A percentile compares a stretch with the other conserved stretches of the same genome.
Conservation (phyloP, 1,140 invertebrate genomes). For the Drosophila pachea region DNA sequence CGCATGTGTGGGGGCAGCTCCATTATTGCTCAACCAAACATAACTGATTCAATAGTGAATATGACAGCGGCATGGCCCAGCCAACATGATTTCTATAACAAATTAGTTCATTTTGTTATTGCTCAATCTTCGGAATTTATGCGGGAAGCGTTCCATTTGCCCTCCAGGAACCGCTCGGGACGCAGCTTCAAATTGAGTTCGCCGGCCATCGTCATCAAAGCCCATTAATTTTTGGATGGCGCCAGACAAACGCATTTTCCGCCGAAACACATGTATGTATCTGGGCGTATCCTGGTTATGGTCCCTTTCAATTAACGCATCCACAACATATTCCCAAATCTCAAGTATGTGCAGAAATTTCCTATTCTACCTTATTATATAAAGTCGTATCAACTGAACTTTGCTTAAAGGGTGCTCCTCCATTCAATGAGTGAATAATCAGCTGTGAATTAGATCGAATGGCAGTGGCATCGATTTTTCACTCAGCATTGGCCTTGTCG, state of each 20-base stretch:
- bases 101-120: constrained; percentile 61
- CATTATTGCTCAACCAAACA: constrained; percentile 48
- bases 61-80: constrained; percentile 41
- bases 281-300: not conserved
- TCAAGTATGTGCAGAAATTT: not conserved
- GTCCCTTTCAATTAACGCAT: constrained; percentile 1
- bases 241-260: constrained; percentile 24
- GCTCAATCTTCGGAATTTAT: constrained; percentile 45
- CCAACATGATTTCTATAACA: constrained; percentile 57
- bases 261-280: not conserved
- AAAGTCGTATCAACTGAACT: too few relatives aligned
- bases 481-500: constrained; percentile 1
- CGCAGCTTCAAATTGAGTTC: constrained; percentile 26
- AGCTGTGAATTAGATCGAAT: not conserved
- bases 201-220: constrained; percentile 26
- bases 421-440: not conserved
- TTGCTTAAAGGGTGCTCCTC: constrained; percentile 1
- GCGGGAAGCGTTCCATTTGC: constrained; percentile 10
- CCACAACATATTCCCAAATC: not conserved
- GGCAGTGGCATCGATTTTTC: not conserved
- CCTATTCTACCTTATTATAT: too few relatives aligned
- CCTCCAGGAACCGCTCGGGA: not conserved
- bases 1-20: not conserved
- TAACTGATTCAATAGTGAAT: constrained; percentile 66
- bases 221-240: constrained; percentile 46